Base-by-base conservation (phyloP, 2,113 vertebrate genomes). In the Salminus brasiliensis region DNA sequence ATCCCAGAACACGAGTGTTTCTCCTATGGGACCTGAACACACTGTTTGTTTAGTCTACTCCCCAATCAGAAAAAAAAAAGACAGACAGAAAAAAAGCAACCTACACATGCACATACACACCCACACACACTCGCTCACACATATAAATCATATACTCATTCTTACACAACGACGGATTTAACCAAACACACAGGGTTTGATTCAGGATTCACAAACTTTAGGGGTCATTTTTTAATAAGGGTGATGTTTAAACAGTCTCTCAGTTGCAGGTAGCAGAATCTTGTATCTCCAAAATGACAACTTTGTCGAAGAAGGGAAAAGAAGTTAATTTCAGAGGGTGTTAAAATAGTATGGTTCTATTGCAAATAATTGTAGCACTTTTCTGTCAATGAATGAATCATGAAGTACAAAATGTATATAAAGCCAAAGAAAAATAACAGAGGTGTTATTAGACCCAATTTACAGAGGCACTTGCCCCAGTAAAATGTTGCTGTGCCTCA, bases 21-120 rank as follows among this genome's bases (percentile, higher is more conserved):
- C 78, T 72, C 83, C 81, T 76, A 29, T 76, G 84, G 85, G 86
- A 85, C 49, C 70, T 62, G 59, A 66, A 72, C 70, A 53, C 25
- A 12, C n/a, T 80, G 76, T 86, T 84, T 86, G 85, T 86, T 88
- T 88, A 88, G 87, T 86, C 85, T 88, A 83, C 57, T 63, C 43
- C 57, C 18, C 72, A 65, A 47, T 78, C 74, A 78, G 69, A 80
- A 68, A 69, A 59, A 78, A 63, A 52, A 55, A 34, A 84, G 67
- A 76, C 66, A 65, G 74, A 39, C 29, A 25, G 62, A 57, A 25
- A 70, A 76, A 55, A 66, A 66, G 32, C 68, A 70, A 71, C 62
- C 55, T 67, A 45, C 25, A 66, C 63, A 36, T n/a, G n/a, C n/a
- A n/a, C n/a, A n/a, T n/a, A n/a, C 72, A 52, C 72, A 36, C 74